A percentile compares a stretch with the other conserved stretches of the same genome.
Conservation (phyloP, 2,888 invertebrate species). For the Fragum sueziense region DNA sequence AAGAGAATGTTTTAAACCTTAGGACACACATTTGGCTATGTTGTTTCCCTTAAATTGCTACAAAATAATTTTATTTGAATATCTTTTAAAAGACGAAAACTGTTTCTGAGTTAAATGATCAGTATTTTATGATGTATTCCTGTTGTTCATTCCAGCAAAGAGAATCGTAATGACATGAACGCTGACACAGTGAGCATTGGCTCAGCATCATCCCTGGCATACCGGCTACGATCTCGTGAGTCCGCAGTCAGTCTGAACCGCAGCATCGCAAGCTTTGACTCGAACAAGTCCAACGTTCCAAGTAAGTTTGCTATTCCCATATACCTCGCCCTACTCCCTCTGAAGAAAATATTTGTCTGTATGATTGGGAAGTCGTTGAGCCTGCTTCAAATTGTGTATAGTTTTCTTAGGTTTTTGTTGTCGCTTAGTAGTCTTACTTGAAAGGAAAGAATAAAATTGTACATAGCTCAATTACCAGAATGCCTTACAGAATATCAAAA, state of each 20-base stretch:
- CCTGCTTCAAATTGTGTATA: background rate
- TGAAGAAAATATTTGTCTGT: background rate
- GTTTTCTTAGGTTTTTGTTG: background rate
- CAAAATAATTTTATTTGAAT: background rate
- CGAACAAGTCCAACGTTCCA: slow-evolving; percentile 55
- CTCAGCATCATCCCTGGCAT: slow-evolving; percentile 53
- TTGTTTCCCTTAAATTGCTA: too few relatives aligned
- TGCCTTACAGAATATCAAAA: too few relatives aligned
- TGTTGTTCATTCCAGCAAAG: slow-evolving; percentile 2
- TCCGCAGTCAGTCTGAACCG: slow-evolving; percentile 58
- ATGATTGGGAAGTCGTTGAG: slow-evolving; percentile 2
- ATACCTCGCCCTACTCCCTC: background rate
- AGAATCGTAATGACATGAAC: slow-evolving; percentile 24
- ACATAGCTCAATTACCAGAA: too few relatives aligned
- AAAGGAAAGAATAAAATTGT: too few relatives aligned
- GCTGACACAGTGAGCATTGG: slow-evolving; percentile 55
- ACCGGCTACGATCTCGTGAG: slow-evolving; percentile 53
- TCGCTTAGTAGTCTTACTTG: background rate
- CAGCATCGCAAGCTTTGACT: slow-evolving; percentile 59
- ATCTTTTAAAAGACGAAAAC: background rate
- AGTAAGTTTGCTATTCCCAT: slow-evolving; percentile 45
- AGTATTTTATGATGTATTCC: background rate
- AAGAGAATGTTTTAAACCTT: too few relatives aligned
- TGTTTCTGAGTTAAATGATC: background rate
- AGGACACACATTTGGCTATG: too few relatives aligned